Evolutionary conservation across 2,888 invertebrate species (phyloP).

Genomic region (Idaea dimidiata): DNA sequence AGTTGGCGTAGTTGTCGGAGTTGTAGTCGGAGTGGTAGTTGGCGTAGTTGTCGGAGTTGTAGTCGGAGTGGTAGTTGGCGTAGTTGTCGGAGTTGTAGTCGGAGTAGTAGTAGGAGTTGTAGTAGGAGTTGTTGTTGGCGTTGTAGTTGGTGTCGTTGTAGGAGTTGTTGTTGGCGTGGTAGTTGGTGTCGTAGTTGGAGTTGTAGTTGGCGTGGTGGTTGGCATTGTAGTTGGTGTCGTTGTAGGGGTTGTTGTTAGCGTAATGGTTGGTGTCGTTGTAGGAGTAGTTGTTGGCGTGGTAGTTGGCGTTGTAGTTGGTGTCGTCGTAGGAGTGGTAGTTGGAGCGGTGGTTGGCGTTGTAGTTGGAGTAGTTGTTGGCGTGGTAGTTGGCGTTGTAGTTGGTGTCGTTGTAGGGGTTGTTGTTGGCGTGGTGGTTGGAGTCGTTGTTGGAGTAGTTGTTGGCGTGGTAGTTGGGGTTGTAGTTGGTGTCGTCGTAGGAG

Average conservation of each 20-base stretch:
- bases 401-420: not conserved
- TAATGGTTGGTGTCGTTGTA: not conserved
- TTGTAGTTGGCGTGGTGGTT: not conserved
- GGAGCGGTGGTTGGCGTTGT: not conserved
- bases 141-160: too few relatives aligned
- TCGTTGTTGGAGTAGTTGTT: conserved; percentile 1
- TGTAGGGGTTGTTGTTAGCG: not conserved
- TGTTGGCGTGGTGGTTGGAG: not conserved
- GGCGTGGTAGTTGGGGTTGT: not conserved
- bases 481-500: not conserved
- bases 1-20: not conserved
- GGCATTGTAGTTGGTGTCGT: not conserved
- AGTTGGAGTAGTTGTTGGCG: not conserved
- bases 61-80: not conserved
- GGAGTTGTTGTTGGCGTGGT: not conserved
- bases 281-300: not conserved
- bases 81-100: not conserved
- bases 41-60: not conserved
- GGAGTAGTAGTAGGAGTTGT: not conserved
- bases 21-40: not conserved
- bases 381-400: not conserved
- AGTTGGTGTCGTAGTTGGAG: not conserved
- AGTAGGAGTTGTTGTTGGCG: not conserved
- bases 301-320: not conserved
- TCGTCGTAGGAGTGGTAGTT: conserved; percentile 1